Evolutionary conservation across 2,797 vertebrate species (phyloP), one percentile per base, ranked within the genome.

Genomic region (Myotis findleyi): DNA sequence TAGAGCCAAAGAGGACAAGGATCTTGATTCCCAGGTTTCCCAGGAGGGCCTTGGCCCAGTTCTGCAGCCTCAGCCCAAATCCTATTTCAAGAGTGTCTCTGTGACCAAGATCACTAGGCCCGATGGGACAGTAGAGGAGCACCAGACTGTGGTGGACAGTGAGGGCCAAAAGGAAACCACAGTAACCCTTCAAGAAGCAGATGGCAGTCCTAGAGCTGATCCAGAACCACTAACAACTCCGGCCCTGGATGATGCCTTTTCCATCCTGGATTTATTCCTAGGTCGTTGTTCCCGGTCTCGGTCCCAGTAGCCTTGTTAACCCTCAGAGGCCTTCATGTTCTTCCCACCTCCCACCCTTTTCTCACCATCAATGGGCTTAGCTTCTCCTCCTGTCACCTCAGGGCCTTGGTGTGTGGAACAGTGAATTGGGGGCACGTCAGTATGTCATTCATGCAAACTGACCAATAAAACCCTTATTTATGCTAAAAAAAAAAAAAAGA

Each of bases 1-100:
- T 47, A 94, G 96, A 93, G 96, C 97, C 64, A 98, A 92, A 96
- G 96, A 98, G 23, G 98, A 99, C 49, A 97, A 97, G 93, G 98
- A 99, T 97, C 98, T 99, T 95, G 99, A 99, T 97, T 99, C 99
- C 0, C 98, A 98, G 3, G 99, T 99, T 30, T 99, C 99, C 9
- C 98, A 99, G 0, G 96, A 96, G 1, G 99, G 99, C n/a, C 97
- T 99, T 55, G 99, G 99, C 68, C 98, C 99, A 77, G 98, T 99
- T 95, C 98, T 99, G 59, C 18, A 98, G 59, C 94, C 98, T 93
- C 94, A 96, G 44, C 98, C 99, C 5, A 98, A 73, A 71, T 98
- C 91, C 0, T 98, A 98, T 72, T 99, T 99, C 55, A 99, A 98
- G 97, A 99, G 99, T 18, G 97, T 99, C 91, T 99, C 99, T 0